Conservation (phyloP, 2,113 vertebrate genomes). For the Rhinopithecus roxellana region DNA sequence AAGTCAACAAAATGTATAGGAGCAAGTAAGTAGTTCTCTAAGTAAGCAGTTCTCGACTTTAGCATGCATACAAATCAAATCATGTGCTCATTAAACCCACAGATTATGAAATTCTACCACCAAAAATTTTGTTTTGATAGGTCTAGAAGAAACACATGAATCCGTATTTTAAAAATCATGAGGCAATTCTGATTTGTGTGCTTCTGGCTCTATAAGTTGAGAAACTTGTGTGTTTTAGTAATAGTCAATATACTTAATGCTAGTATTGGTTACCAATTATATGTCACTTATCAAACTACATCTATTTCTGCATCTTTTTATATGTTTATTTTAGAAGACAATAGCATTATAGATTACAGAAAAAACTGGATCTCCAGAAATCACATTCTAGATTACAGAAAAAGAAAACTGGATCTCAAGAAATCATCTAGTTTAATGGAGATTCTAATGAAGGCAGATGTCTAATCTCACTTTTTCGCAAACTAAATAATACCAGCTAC, state of each 20-base stretch:
- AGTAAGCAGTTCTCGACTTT: not conserved
- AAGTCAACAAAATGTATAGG: not conserved
- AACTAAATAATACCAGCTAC: not conserved
- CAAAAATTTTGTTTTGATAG: not conserved
- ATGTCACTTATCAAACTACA: not conserved
- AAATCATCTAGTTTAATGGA: not conserved
- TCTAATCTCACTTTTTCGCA: not conserved
- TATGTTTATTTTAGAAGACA: constrained; percentile 7
- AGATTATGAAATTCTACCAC: not conserved
- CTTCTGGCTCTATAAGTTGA: not conserved
- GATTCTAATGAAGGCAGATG: not conserved
- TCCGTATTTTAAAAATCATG: not conserved
- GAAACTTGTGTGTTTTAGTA: not conserved
- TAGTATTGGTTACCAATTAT: not conserved
- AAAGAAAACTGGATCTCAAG: not conserved
- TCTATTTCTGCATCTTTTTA: not conserved
- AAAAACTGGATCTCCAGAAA: not conserved
- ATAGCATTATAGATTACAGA: not conserved
- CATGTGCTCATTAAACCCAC: not conserved
- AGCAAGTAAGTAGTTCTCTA: not conserved
- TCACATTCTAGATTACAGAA: not conserved
- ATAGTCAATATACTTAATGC: not conserved
- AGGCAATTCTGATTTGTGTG: not conserved
- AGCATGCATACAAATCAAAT: not conserved
- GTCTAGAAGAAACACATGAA: not conserved